Conservation (phyloP, 92 coral and sea anemone genomes). For the Palythoa grandis region DNA sequence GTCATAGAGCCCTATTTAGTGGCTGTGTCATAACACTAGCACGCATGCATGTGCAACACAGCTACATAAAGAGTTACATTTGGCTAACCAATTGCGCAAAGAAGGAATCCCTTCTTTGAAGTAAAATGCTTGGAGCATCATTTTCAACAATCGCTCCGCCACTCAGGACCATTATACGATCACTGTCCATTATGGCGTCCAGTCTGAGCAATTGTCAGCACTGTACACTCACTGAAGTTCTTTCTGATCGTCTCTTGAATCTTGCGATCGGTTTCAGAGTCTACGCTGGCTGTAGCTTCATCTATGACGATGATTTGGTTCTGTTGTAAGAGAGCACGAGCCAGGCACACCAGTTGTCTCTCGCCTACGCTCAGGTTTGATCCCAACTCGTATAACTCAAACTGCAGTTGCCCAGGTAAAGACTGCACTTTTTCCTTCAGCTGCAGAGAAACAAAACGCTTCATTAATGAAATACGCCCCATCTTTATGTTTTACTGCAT, state of each 20-base stretch:
- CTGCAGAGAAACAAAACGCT: neutral
- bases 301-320: too few relatives aligned
- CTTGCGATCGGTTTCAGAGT: neutral
- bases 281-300: neutral
- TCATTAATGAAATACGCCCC: too few relatives aligned
- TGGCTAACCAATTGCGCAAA: conserved; percentile 20
- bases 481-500: too few relatives aligned
- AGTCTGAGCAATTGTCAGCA: conserved; percentile 26
- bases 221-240: conserved; percentile 19
- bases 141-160: neutral
- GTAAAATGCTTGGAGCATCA: conserved; percentile 1
- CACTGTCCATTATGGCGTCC: neutral
- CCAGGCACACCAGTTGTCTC: too few relatives aligned
- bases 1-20: too few relatives aligned
- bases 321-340: too few relatives aligned
- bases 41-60: too few relatives aligned
- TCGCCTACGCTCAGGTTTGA: too few relatives aligned
- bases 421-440: neutral
- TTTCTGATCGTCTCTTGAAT: neutral
- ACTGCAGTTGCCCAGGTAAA: too few relatives aligned
- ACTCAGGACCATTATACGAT: conserved; percentile 11
- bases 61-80: neutral
- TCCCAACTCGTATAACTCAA: too few relatives aligned
- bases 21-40: too few relatives aligned
- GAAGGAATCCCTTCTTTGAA: conserved; percentile 1